phyloP scores from a whole-genome alignment of 2,113 vertebrate species.

The Polyodon spathula region DNA sequence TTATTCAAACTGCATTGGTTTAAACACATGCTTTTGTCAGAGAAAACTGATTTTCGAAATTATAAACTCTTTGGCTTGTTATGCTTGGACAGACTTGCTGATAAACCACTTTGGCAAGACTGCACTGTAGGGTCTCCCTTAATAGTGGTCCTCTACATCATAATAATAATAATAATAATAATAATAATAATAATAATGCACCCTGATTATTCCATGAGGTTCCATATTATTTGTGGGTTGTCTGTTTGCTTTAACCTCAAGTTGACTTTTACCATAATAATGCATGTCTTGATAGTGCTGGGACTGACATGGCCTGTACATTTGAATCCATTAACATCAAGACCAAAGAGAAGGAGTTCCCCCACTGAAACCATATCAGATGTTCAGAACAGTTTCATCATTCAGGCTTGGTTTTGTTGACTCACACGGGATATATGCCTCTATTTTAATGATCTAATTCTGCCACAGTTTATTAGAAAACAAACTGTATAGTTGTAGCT shows the following conservation, averaged over 20 bases:
- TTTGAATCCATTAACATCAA: conserved; percentile 27
- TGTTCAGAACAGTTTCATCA: neutral
- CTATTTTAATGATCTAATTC: too few species aligned
- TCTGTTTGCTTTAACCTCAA: neutral
- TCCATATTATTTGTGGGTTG: neutral
- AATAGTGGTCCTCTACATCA: neutral
- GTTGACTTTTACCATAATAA: neutral
- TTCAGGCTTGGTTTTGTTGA: neutral
- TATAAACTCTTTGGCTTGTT: too few species aligned
- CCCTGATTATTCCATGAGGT: too few species aligned
- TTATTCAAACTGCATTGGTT: too few species aligned
- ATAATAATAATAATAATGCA: neutral
- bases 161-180: neutral
- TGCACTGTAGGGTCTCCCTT: neutral
- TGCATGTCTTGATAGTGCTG: neutral
- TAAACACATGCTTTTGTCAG: too few species aligned
- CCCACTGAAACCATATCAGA: neutral
- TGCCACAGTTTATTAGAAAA: too few species aligned
- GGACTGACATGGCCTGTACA: conserved; percentile 2
- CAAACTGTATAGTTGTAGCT: too few species aligned
- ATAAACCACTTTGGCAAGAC: too few species aligned
- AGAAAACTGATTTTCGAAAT: too few species aligned
- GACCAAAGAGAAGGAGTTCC: conserved; percentile 49
- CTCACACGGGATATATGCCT: conserved; percentile 2
- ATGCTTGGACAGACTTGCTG: too few species aligned